Evolutionary conservation across 2,888 invertebrate species (phyloP).

Genomic region (Junonia oenone): DNA sequence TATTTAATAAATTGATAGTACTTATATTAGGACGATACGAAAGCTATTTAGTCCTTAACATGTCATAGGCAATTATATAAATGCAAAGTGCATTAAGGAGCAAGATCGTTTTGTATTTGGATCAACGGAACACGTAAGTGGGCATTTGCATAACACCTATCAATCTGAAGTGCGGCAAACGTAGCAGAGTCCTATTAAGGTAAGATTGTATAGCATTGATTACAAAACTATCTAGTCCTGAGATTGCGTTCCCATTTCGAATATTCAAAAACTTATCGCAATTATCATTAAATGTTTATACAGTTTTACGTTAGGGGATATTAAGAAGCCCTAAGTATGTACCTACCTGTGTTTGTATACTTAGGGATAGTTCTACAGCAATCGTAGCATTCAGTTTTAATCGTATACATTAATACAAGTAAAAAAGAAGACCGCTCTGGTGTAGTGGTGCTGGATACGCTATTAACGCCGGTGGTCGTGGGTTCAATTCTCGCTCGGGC

Average conservation of each 20-base stretch:
- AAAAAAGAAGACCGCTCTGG: too few species aligned
- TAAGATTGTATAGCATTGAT: constrained; percentile 18
- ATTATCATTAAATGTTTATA: too few species aligned
- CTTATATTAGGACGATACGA: constrained; percentile 15
- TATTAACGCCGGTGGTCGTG: too few species aligned
- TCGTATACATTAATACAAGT: too few species aligned
- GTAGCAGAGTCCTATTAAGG: constrained; percentile 17
- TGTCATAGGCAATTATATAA: constrained; percentile 19
- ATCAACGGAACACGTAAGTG: constrained; percentile 27
- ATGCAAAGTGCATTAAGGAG: constrained; percentile 16
- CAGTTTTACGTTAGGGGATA: too few species aligned
- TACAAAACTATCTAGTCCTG: constrained; percentile 8
- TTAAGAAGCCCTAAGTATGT: too few species aligned
- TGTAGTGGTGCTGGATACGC: too few species aligned
- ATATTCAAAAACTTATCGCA: too few species aligned
- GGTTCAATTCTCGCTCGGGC: too few species aligned
- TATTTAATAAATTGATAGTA: background rate
- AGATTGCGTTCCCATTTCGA: background rate
- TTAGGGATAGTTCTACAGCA: too few species aligned
- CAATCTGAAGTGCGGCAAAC: constrained; percentile 24
- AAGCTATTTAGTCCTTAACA: constrained; percentile 16
- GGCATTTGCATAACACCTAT: constrained; percentile 31
- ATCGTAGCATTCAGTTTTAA: too few species aligned
- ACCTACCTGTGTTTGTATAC: too few species aligned
- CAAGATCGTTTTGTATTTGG: constrained; percentile 13